Conservation (phyloP, 2,113 vertebrate genomes). For the Benitochromis conjunctus region DNA sequence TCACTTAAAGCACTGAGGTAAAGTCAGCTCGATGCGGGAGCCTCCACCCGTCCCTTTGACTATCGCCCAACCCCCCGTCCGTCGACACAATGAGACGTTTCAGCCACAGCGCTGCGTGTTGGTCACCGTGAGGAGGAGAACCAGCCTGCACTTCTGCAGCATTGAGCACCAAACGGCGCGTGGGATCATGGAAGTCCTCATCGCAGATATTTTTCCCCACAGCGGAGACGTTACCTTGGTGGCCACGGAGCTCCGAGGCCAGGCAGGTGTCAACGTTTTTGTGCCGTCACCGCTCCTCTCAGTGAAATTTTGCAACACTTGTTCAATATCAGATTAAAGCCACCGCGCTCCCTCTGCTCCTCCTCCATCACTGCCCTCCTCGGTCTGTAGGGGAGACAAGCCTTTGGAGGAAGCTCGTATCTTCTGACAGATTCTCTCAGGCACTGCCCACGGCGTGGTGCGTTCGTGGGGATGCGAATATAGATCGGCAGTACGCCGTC, state of each 20-base stretch:
- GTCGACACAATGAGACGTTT: not conserved
- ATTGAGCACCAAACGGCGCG: not conserved
- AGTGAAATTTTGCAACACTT: not conserved
- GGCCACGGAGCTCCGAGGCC: fast-evolving
- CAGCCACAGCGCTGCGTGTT: not conserved
- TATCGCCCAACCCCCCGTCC: not conserved
- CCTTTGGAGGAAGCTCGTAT: not conserved
- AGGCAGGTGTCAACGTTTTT: fast-evolving
- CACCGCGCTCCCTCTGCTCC: not conserved
- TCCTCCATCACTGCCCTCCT: too few relatives aligned
- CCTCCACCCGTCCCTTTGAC: not conserved
- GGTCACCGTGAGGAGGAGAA: too few relatives aligned
- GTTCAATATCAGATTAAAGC: not conserved
- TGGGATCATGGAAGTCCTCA: fast-evolving
- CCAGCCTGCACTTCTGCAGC: not conserved
- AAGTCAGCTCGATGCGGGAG: not conserved
- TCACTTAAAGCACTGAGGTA: not conserved
- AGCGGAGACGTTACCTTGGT: not conserved
- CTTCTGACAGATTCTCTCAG: not conserved
- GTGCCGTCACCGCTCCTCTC: not conserved
- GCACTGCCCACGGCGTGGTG: not conserved
- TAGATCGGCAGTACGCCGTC: not conserved
- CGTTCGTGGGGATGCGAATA: not conserved
- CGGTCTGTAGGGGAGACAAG: too few relatives aligned
- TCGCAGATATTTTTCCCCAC: not conserved